Evolutionary conservation across 2,113 vertebrate species (phyloP), one percentile per base, ranked within the genome.

Genomic region (Oxygymnocypris stewartii): DNA sequence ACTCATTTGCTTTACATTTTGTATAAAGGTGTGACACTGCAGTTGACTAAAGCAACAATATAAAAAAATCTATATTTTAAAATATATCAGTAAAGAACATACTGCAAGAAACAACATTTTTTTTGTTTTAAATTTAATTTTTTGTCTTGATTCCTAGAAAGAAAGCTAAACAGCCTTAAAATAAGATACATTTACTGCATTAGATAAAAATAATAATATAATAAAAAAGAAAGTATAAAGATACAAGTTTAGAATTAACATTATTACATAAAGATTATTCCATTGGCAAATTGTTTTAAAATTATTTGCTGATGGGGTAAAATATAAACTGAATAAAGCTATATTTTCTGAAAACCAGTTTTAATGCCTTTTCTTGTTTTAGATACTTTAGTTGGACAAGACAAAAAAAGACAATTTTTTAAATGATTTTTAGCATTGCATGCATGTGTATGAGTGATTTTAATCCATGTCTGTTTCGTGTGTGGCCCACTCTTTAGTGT

Each of bases 401-500:
- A 31, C 14, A 63, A n/a, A n/a, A n/a, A n/a, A n/a, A n/a, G n/a
- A n/a, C n/a, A n/a, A n/a, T n/a, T n/a, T n/a, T n/a, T n/a, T n/a
- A n/a, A n/a, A n/a, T n/a, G n/a, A n/a, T n/a, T n/a, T n/a, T n/a
- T 42, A 74, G 71, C 71, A 74, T 12, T 73, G 2, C 51, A 67
- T 76, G 31, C 65, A 74, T 81, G 35, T 61, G 85, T 82, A 47
- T 85, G 76, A 86, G 57, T 86, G 76, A 88, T 84, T 79, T 23
- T 86, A 79, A 47, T 84, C 81, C 80, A 40, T 71, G 40, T 90
- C 76, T 88, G 81, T 42, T 85, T 85, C 86, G 89, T 88, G 90
- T 92, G 89, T 88, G 92, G 84, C 85, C 89, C 86, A 88, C 61
- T 90, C 59, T 89, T 89, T 79, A 76, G 79, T 88, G 91, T 88